Base-by-base conservation (phyloP, 2,888 invertebrate genomes). In the Drosophila prostipennis region DNA sequence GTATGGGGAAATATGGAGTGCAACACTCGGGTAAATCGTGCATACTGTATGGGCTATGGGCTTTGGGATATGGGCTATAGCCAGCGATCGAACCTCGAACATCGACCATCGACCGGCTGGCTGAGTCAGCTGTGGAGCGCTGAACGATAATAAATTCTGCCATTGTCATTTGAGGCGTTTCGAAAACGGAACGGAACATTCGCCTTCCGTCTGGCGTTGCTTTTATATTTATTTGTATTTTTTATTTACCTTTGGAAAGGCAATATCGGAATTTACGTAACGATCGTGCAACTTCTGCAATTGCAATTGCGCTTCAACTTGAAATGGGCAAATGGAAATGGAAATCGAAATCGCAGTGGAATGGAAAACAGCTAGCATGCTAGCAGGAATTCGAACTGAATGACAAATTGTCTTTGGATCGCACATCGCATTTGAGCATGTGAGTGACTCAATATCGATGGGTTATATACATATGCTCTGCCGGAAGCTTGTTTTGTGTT, bases 161-260 rank as follows among this genome's bases (percentile, higher is more conserved):
- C 65, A 69, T 72, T 81, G 87, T 84, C 87, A 88, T 80, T 84
- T 84, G 80, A 86, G 72, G 83, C 74, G 74, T 74, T 80, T 64
- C 53, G 29, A 59, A 74, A 73, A 69, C 59, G 55, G 65, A 73
- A 69, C 59, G 55, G 63, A 63, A 78, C 83, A 48, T 72, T 61
- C 46, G 59, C 46, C 43, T 16, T 49, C 52, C 23, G 58, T 61
- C 40, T 53, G 52, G 29, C 39, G 42, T 64, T 48, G 52, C 58
- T 23, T 57, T 63, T 57, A 37, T 58, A 42, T 26, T 26, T 26
- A 2, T 26, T 2, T 5, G 4, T 26, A 26, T 26, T 26, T 26
- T 26, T 26, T 23, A 16, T 64, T 63, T 36, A 57, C 64, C 54
- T 48, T 61, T 48, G 34, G 40, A 69, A 79, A 65, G 65, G 61